These are phyloP conservation scores for Exocentrus adspersus DNA, from an alignment of 2,888 invertebrate genomes.

Conservation along the genomic window DNA sequence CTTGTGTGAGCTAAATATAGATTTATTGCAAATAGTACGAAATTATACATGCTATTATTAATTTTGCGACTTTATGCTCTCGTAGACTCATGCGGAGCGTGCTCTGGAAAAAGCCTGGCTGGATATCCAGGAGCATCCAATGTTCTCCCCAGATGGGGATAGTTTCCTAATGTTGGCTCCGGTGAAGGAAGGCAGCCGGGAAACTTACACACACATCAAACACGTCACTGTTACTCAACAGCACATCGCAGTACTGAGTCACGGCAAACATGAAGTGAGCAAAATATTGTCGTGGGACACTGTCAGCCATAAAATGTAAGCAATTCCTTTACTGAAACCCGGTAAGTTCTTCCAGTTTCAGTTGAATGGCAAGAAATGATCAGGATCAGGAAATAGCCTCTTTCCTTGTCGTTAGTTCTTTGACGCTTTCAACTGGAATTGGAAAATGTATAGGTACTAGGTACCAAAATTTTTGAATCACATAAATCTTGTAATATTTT, in stretches of 20 bases:
- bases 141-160: conserved; percentile 85
- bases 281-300: conserved; percentile 88
- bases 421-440: too few relatives aligned
- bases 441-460: too few relatives aligned
- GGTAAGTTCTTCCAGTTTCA: too few relatives aligned
- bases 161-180: conserved; percentile 84
- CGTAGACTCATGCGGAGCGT: conserved; percentile 82
- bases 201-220: conserved; percentile 89
- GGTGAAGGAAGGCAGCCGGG: conserved; percentile 84
- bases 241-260: conserved; percentile 85
- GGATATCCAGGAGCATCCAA: conserved; percentile 84
- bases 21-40: too few relatives aligned
- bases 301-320: conserved; percentile 81
- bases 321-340: too few relatives aligned
- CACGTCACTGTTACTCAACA: conserved; percentile 85
- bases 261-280: conserved; percentile 85
- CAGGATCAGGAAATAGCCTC: too few relatives aligned
- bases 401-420: too few relatives aligned
- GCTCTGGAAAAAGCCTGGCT: conserved; percentile 88
- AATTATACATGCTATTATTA: too few relatives aligned
- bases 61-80: conserved; percentile 20
- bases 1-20: too few relatives aligned
- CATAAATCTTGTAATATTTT: too few relatives aligned
- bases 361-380: too few relatives aligned
- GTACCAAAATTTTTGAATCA: too few relatives aligned